These are phyloP conservation scores for Ypsolopha scabrella DNA, from an alignment of 2,888 invertebrate genomes.

Conservation along the genomic window DNA sequence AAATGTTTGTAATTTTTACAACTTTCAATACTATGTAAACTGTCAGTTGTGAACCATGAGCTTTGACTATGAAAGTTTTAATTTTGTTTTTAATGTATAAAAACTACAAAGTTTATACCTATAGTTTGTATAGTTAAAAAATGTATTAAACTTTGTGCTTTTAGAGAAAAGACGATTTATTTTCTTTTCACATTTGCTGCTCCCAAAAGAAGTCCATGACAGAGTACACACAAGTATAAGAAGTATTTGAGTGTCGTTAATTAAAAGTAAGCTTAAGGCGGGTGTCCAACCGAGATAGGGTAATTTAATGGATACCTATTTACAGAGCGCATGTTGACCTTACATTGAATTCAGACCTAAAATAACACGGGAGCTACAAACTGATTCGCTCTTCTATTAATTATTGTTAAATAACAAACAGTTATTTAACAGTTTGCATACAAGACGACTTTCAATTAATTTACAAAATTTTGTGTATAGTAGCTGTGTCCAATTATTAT, in stretches of 20 bases:
- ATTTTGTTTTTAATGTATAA: no score
- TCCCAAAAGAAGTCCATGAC: background rate
- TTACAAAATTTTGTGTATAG: no score
- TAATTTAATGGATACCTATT: slow-evolving; percentile 15
- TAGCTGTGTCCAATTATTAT: no score
- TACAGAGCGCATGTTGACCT: slow-evolving; percentile 1
- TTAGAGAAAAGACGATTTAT: background rate
- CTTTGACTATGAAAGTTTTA: no score
- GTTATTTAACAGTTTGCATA: no score
- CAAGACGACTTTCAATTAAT: no score
- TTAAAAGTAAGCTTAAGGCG: slow-evolving; percentile 12
- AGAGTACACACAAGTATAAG: background rate
- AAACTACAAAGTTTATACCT: no score
- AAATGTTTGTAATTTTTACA: no score
- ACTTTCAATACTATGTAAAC: no score
- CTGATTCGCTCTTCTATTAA: no score
- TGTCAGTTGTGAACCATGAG: no score
- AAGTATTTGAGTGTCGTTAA: slow-evolving; percentile 9
- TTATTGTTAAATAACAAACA: no score
- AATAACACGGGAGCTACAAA: background rate
- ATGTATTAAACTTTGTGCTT: background rate
- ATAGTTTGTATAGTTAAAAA: background rate
- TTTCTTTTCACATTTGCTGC: background rate
- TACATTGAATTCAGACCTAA: background rate
- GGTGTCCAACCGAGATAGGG: slow-evolving; percentile 14